Evolutionary conservation across 2,797 vertebrate genomes (phyloP).

Genomic region (Lacerta viridis): DNA sequence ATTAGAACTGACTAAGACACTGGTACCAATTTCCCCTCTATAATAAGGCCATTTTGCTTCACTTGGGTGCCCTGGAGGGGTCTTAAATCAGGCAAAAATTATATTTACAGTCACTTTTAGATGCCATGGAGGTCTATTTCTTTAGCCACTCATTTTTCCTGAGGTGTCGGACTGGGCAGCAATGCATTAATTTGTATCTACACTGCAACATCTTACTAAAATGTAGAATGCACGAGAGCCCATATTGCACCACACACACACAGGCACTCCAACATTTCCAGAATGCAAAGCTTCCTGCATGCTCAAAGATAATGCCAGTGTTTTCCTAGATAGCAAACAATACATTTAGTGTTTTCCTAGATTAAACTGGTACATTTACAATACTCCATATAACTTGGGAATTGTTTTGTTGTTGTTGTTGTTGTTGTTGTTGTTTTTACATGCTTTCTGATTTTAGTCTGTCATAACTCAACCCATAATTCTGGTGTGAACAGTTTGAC

Average conservation of each 20-base stretch:
- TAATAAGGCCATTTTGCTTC: not conserved
- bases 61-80: not conserved
- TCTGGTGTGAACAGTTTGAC: not conserved
- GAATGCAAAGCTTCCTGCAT: not conserved
- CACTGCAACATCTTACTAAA: not conserved
- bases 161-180: not conserved
- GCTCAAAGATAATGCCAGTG: not conserved
- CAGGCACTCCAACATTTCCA: not conserved
- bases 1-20: slow-evolving; percentile 18
- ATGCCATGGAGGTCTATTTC: not conserved
- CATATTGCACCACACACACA: not conserved
- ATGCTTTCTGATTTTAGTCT: not conserved
- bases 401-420: too few species aligned
- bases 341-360: too few species aligned
- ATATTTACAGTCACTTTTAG: slow-evolving; percentile 7
- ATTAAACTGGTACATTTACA: too few species aligned
- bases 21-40: not conserved
- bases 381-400: not conserved
- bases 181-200: not conserved
- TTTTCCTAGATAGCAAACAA: not conserved
- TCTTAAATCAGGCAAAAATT: slow-evolving; percentile 21
- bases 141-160: slow-evolving; percentile 3
- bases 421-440: not conserved
- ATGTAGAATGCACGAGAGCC: not conserved
- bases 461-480: not conserved